Conservation (phyloP, 2,888 invertebrate genomes). For the Cheilosia vernalis region DNA sequence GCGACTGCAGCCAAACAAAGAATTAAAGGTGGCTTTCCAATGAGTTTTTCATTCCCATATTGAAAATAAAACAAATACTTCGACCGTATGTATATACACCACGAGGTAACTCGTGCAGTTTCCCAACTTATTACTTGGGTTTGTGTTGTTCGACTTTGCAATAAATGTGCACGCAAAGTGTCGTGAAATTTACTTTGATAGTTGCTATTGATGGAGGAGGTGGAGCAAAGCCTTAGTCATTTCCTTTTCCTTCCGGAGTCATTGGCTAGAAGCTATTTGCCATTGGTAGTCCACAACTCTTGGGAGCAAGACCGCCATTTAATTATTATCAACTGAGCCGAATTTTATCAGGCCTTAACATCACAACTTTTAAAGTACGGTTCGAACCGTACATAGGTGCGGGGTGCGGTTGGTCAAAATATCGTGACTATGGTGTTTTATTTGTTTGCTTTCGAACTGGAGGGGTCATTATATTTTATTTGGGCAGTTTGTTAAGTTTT, state of each 20-base stretch:
- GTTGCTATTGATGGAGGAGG: constrained; percentile 3
- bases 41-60: constrained; percentile 1
- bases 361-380: constrained; percentile 11
- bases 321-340: constrained; percentile 34
- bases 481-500: constrained; percentile 3
- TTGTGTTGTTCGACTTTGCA: constrained; percentile 20
- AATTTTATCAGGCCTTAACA: constrained; percentile 19
- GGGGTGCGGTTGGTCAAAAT: constrained; percentile 4
- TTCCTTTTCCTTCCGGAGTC: constrained; percentile 30
- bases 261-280: constrained; percentile 13
- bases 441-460: constrained; percentile 20
- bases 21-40: not conserved
- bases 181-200: constrained; percentile 21
- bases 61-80: not conserved
- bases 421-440: constrained; percentile 32
- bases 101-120: constrained; percentile 41
- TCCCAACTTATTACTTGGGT: constrained; percentile 2
- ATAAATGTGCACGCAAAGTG: constrained; percentile 17
- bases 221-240: constrained; percentile 5
- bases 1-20: constrained; percentile 19
- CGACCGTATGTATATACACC: not conserved
- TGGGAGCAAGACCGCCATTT: not conserved
- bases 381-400: not conserved
- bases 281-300: not conserved
- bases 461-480: constrained; percentile 25